Evolutionary conservation across 2,888 invertebrate species (phyloP).

Genomic region (Crematogaster levior): DNA sequence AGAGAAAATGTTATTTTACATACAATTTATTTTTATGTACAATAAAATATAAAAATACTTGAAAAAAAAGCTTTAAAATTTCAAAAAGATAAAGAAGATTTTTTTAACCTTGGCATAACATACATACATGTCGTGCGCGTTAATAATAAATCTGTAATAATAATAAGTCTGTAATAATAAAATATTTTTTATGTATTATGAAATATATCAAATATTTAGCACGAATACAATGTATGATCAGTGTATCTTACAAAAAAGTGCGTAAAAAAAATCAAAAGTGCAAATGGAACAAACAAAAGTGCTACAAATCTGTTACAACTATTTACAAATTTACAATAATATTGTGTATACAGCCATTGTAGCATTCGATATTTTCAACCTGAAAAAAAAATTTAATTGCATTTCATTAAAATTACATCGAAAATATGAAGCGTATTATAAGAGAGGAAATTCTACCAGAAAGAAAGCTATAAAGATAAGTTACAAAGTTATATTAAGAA

Average conservation of each 20-base stretch:
- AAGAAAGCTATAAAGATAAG: constrained; percentile 18
- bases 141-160: neutral
- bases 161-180: neutral
- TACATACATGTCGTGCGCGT: neutral
- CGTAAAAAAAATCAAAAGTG: constrained; percentile 45
- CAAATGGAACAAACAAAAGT: constrained; percentile 65
- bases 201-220: constrained; percentile 4
- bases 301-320: constrained; percentile 62
- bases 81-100: neutral
- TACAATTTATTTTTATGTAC: neutral
- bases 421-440: constrained; percentile 10
- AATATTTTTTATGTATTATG: neutral
- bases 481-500: constrained; percentile 29
- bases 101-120: neutral
- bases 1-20: neutral
- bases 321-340: constrained; percentile 70
- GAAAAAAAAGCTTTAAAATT: neutral
- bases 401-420: constrained; percentile 26
- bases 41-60: constrained; percentile 23
- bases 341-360: constrained; percentile 60
- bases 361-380: constrained; percentile 65
- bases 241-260: neutral
- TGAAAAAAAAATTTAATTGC: constrained; percentile 57
- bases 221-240: neutral
- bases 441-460: constrained; percentile 2